Base-by-base conservation (phyloP, 1,140 invertebrate genomes). In the Sarcophaga bullata region DNA sequence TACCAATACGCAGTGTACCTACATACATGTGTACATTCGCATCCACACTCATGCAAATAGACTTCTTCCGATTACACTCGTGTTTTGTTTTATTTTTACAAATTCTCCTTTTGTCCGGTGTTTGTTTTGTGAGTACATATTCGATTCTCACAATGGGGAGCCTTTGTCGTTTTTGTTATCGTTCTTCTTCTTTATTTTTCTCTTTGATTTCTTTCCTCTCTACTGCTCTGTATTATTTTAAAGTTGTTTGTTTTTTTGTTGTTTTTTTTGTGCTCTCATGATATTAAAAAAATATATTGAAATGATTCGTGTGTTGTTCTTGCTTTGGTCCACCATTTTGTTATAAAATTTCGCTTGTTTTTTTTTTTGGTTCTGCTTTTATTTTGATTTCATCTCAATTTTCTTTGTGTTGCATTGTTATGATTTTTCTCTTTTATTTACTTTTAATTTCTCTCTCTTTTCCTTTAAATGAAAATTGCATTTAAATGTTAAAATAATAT, bases 271-370 rank as follows among this genome's bases (percentile, higher is more conserved):
- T n/a, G 15, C 13, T 68, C n/a, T 37, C 25, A 37, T 19, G 62
- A 19, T 68, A 68, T 19, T 68, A 68, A 19, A 68, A 19, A 68
- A 19, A 37, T 37, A 58, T 58, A 58, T 15, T 58, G 54, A 68
- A 58, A 68, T 68, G n/a, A 68, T 58, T 68, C 62, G 62, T 68
- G 17, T 68, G 54, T 58, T 58, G 54, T 58, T 19, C 10, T 68
- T 68, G 8, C 19, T 68, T 68, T 68, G 62, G 62, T 68, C 62
- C 62, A 68, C 62, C 62, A 68, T 68, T 68, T 68, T 68, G 62
- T 68, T 68, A 68, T 68, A 68, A 68, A 68, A 19, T 68, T 19
- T 19, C 11, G 6, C 3, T 68, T 68, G 17, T 58, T 58, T 58
- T 58, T 11, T 11, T 15, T 58, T 58, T 58, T 58, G 0, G 7